phyloP scores from a whole-genome alignment of 1,140 invertebrate genomes.

The Brachionus paranguensis region DNA sequence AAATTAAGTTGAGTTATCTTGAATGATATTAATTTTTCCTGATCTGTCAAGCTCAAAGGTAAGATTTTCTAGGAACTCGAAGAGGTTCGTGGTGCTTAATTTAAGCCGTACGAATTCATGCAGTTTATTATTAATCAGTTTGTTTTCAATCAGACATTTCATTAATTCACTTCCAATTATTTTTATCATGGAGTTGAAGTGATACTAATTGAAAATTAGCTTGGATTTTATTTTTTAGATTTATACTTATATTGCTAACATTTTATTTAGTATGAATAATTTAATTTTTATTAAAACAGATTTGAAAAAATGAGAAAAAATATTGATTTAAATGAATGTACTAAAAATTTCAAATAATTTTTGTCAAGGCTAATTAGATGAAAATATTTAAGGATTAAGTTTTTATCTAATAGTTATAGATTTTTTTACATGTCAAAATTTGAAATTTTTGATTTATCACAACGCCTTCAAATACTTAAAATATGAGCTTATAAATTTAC shows the following conservation, averaged over 20 bases:
- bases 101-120: too few relatives aligned
- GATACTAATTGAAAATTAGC: background rate
- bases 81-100: too few relatives aligned
- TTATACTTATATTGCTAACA: background rate
- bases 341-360: background rate
- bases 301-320: background rate
- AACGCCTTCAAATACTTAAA: background rate
- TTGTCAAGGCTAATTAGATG: background rate
- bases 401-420: background rate
- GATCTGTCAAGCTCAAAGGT: too few relatives aligned
- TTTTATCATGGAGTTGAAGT: background rate
- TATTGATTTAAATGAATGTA: background rate
- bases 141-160: too few relatives aligned
- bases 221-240: background rate
- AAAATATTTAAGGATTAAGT: background rate
- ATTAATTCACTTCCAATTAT: too few relatives aligned
- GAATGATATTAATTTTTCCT: too few relatives aligned
- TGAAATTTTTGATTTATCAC: background rate
- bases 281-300: background rate
- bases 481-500: background rate
- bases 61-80: too few relatives aligned
- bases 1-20: too few relatives aligned
- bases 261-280: too few relatives aligned
- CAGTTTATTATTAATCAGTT: too few relatives aligned
- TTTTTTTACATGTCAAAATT: background rate